A percentile compares a stretch with the other conserved stretches of the same genome.
phyloP scores from a whole-genome alignment of 2,113 vertebrate genomes.

The Tiliqua scincoides region DNA sequence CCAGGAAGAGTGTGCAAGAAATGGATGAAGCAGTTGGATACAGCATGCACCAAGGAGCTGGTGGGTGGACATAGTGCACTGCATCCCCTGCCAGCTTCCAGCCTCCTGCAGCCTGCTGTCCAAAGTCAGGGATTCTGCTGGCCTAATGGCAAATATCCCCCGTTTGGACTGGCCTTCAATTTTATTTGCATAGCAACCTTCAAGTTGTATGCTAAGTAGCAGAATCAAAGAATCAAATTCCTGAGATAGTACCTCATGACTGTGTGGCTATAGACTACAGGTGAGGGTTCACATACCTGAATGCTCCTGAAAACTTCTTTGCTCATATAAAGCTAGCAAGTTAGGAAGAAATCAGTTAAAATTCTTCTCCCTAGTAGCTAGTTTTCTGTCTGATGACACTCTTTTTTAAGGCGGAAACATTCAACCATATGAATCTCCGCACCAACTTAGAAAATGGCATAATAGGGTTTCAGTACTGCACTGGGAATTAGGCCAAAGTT shows the following conservation, averaged over 20 bases:
- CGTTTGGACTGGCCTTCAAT: neutral
- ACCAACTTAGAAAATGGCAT: too few species aligned
- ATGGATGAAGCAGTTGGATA: too few species aligned
- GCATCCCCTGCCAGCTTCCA: too few species aligned
- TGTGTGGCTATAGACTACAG: neutral
- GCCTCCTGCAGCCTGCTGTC: too few species aligned
- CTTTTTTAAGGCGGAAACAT: neutral
- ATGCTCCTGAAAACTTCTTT: neutral
- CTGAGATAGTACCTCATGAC: neutral
- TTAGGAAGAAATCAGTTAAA: neutral
- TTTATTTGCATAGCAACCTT: neutral
- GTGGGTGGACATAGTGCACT: too few species aligned
- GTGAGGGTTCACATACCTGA: neutral
- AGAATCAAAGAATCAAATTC: too few species aligned
- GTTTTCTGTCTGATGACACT: neutral
- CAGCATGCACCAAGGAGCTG: too few species aligned
- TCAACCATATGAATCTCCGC: neutral
- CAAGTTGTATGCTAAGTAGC: neutral
- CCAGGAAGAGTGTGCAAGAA: too few species aligned
- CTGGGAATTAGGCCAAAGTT: neutral
- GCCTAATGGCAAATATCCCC: too few species aligned
- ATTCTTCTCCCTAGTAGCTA: neutral
- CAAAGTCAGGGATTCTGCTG: too few species aligned
- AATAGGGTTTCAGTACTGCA: neutral
- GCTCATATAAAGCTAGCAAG: neutral